These are phyloP conservation scores for Pemphigus obesinymphae DNA, from an alignment of 1,140 invertebrate genomes.

Conservation along the genomic window DNA sequence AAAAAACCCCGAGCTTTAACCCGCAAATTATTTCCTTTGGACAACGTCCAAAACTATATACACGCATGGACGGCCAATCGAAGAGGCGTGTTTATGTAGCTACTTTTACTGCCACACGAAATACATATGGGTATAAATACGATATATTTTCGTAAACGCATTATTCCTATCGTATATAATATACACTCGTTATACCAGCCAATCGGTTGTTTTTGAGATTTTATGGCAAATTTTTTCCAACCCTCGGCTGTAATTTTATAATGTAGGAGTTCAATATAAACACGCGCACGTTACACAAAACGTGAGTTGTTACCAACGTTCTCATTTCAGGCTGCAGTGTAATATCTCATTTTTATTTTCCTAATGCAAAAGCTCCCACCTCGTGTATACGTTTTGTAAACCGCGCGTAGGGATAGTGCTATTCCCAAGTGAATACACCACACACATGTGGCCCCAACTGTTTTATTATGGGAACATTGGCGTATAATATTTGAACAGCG, in stretches of 20 bases:
- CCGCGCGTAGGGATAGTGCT: neutral
- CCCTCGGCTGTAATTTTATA: neutral
- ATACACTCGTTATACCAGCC: neutral
- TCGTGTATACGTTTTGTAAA: neutral
- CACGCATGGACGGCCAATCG: neutral
- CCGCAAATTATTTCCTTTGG: constrained; percentile 37
- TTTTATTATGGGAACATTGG: neutral
- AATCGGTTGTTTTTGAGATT: neutral
- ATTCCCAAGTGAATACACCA: constrained; percentile 29
- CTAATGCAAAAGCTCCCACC: constrained; percentile 25
- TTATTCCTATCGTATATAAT: neutral
- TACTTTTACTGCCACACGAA: constrained; percentile 31
- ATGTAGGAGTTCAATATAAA: neutral
- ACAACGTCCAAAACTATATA: constrained; percentile 8
- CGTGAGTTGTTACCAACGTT: constrained; percentile 2
- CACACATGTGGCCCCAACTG: constrained; percentile 20
- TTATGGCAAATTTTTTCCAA: neutral
- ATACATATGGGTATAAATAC: constrained; percentile 37
- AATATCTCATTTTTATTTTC: constrained; percentile 37
- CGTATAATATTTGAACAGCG: constrained; percentile 22
- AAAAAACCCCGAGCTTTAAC: neutral
- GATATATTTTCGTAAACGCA: constrained; percentile 28
- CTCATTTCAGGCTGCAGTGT: neutral
- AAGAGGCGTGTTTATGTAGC: constrained; percentile 33
- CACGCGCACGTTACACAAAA: neutral